Percentiles rank a stretch among this genome's conserved stretches.
These are phyloP conservation scores for Vipera ursinii DNA, from an alignment of 2,797 vertebrate species.

Conservation along the genomic window DNA sequence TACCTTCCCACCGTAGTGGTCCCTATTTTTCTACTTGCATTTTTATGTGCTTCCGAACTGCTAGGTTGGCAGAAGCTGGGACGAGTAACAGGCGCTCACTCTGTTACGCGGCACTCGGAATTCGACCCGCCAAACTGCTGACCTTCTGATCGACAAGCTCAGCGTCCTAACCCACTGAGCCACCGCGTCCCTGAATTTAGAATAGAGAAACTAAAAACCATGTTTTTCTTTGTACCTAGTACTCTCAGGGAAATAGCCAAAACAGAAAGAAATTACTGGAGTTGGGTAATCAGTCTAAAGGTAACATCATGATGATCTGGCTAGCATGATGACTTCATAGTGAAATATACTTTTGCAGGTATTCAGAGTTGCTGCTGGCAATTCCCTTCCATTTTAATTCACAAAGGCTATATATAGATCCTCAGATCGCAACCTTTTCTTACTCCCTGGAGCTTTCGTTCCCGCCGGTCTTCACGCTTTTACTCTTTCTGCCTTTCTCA, in stretches of 20 bases:
- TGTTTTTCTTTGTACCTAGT: neutral
- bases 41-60: no score
- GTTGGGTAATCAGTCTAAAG: neutral
- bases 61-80: no score
- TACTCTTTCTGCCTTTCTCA: neutral
- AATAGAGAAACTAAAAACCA: neutral
- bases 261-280: neutral
- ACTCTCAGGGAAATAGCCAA: neutral
- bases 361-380: neutral
- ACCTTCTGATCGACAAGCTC: no score
- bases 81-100: no score
- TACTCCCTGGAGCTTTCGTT: neutral
- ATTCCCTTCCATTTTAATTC: neutral
- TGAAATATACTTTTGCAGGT: neutral
- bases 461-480: neutral
- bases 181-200: neutral
- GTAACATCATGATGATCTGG: neutral
- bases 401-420: neutral
- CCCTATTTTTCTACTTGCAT: no score
- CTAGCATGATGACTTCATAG: neutral
- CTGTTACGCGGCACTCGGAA: no score
- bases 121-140: no score
- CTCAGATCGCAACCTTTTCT: neutral
- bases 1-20: no score
- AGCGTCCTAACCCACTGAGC: no score